Base-by-base conservation (phyloP, 2,113 vertebrate genomes). In the Edolisoma coerulescens region DNA sequence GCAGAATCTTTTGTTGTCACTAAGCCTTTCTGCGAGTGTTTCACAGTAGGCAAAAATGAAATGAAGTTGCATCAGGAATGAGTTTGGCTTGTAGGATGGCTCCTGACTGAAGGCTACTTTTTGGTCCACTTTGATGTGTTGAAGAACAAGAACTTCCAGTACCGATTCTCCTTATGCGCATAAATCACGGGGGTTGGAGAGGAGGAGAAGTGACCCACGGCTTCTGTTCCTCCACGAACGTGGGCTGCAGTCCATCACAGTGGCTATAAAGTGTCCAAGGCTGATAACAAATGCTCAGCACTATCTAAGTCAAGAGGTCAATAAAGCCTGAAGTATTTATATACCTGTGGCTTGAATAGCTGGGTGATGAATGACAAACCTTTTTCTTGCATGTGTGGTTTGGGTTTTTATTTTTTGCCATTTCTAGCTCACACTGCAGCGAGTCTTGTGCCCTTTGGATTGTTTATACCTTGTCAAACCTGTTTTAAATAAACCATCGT, bases 51-150 rank as follows among this genome's bases (percentile, higher is more conserved):
- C 86, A 93, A 89, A 97, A 96, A 63, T 42, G 56, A 82, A 90
- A 64, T 67, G 60, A 94, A 97, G 92, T 95, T 96, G 79, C 95
- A 74, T 92, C 79, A 93, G 90, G 95, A 81, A 78, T 93, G 45
- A 94, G 76, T 81, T 37, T 95, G 87, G 68, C 83, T 78, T 5
- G 56, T 11, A 78, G 92, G 56, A 90, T 67, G 87, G 90, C 64
- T 96, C 93, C 93, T 90, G 85, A 92, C 79, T 94, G 85, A 96
- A 78, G 96, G 94, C 90, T 88, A 94, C 68, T 81, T 96, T 93
- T 96, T 76, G 85, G 96, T 93, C 96, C 93, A 96, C 94, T 96
- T 97, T 96, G 95, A 95, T 94, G 90, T 96, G 95, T 84, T 94
- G 95, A 95, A 96, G 96, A 93, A 96, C 96, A 82, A 94, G 96